phyloP scores from a whole-genome alignment of 2,797 vertebrate genomes.

The Apogon talboti region DNA sequence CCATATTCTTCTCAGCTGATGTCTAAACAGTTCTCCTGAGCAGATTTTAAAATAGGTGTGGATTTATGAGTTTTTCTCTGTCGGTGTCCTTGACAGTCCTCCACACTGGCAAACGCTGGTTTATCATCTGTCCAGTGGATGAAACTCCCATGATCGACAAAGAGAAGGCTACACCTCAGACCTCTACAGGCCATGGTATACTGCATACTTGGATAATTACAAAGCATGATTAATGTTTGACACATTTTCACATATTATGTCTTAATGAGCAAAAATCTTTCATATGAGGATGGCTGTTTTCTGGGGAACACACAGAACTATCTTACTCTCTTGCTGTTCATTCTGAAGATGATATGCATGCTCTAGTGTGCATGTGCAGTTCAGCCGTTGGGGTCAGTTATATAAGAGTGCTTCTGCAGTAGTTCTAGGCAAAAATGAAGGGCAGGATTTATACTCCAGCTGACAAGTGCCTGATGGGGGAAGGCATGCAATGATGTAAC shows the following conservation, averaged over 20 bases:
- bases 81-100: conserved; percentile 85
- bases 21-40: not conserved
- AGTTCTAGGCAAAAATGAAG: conserved; percentile 59
- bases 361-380: conserved; percentile 22
- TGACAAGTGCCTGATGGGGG: conserved; percentile 85
- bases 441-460: conserved; percentile 91
- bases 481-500: conserved; percentile 63
- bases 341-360: conserved; percentile 28
- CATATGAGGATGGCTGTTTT: conserved; percentile 16
- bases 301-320: conserved; percentile 7
- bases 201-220: conserved; percentile 8
- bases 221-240: conserved; percentile 1
- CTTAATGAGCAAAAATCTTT: not conserved
- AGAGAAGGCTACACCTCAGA: conserved; percentile 78
- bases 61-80: conserved; percentile 31
- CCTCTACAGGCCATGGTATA: conserved; percentile 78
- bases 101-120: conserved; percentile 97
- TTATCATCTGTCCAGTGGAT: conserved; percentile 97
- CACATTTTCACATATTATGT: not conserved
- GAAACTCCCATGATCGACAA: conserved; percentile 85
- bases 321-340: conserved; percentile 17
- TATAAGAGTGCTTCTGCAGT: conserved; percentile 68
- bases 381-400: conserved; percentile 65
- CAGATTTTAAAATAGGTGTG: conserved; percentile 13
- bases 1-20: not conserved